phyloP scores from a whole-genome alignment of 2,113 vertebrate species.

The cattle (Bos taurus) region DNA sequence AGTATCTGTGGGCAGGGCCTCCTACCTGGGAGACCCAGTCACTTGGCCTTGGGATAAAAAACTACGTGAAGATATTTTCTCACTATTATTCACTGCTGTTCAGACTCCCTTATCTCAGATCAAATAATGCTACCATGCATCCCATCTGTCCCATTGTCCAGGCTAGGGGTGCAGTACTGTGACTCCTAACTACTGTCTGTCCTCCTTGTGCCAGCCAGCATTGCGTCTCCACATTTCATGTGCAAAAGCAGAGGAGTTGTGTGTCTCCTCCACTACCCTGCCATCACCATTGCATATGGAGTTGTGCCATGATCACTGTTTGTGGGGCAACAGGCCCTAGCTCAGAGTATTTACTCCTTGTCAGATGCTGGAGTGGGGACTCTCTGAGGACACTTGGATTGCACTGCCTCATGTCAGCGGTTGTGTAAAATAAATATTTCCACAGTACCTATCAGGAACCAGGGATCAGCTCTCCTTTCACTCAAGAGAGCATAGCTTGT shows the following conservation, averaged over 20 bases:
- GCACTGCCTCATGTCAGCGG: neutral
- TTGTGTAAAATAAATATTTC: neutral
- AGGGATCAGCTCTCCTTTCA: neutral
- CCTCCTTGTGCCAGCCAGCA: neutral
- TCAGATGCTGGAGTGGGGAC: neutral
- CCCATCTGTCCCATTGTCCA: neutral
- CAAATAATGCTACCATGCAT: neutral
- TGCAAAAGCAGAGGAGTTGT: neutral
- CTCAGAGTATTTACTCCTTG: neutral
- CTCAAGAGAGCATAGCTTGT: neutral
- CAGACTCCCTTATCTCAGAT: neutral
- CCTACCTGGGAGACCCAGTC: neutral
- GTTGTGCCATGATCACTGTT: neutral
- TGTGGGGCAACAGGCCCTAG: neutral
- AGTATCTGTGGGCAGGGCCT: neutral
- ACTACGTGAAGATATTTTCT: neutral
- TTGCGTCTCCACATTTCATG: neutral
- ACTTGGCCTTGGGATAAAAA: neutral
- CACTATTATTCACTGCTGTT: neutral
- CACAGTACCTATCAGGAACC: neutral
- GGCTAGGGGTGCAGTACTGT: neutral
- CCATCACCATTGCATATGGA: neutral
- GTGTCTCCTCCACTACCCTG: neutral
- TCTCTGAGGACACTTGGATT: neutral
- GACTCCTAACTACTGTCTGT: neutral